Conservation (phyloP, 2,888 invertebrate species). For the Chouioia cunea region DNA sequence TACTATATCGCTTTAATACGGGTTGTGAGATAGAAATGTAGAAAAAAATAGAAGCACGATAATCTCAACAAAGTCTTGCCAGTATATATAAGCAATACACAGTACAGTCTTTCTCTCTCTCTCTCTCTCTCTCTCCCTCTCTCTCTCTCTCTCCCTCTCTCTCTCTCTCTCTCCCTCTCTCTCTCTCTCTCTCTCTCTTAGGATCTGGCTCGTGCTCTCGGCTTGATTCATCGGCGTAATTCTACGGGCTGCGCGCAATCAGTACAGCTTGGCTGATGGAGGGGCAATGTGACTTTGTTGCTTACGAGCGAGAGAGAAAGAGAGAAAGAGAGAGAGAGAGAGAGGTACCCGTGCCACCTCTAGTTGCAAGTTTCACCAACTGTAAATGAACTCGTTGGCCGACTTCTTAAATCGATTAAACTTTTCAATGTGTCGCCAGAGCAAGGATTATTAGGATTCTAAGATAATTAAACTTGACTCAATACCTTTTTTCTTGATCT, state of each 20-base stretch:
- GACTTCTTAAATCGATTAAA: slow-evolving; percentile 44
- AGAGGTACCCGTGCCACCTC: not conserved
- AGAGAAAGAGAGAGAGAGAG: not conserved
- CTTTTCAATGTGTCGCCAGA: not conserved
- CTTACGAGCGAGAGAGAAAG: not conserved
- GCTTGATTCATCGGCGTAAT: not conserved
- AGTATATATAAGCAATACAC: no score
- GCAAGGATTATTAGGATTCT: not conserved
- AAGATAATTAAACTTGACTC: not conserved
- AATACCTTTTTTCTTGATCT: slow-evolving; percentile 3
- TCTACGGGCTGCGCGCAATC: slow-evolving; percentile 12
- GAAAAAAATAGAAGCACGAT: not conserved
- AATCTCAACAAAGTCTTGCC: not conserved
- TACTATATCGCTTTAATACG: no score
- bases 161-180: slow-evolving; percentile 23
- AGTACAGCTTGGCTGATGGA: not conserved
- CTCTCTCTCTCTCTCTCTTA: slow-evolving; percentile 12
- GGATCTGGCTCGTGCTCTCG: not conserved
- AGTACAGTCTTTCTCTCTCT: no score
- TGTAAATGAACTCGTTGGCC: slow-evolving; percentile 52
- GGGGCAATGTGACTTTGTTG: slow-evolving; percentile 1
- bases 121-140: not conserved
- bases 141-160: slow-evolving; percentile 16
- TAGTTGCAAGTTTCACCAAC: slow-evolving; percentile 12
- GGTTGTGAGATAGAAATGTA: not conserved